phyloP scores from a whole-genome alignment of 2,113 vertebrate genomes.

The Meriones unguiculatus region DNA sequence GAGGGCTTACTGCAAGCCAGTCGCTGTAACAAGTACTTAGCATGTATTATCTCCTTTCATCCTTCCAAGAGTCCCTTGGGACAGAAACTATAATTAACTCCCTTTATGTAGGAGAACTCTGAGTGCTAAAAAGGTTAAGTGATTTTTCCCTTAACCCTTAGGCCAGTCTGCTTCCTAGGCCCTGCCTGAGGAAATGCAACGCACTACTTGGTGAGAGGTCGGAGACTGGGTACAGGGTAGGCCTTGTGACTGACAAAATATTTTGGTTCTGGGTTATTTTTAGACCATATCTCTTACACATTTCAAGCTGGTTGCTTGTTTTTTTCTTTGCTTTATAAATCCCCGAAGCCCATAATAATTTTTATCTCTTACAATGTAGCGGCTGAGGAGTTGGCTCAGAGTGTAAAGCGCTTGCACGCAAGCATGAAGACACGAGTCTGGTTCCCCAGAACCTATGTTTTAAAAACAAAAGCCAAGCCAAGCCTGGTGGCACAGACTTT shows the following conservation, averaged over 20 bases:
- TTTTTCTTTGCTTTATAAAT: conserved; percentile 6
- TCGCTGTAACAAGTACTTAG: conserved; percentile 13
- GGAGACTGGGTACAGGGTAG: background rate
- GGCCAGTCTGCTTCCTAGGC: background rate
- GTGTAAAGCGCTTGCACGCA: background rate
- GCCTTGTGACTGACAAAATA: background rate
- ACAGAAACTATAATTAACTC: conserved; percentile 29
- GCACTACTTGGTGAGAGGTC: background rate
- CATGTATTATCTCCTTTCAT: conserved; percentile 9
- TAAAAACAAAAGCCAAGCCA: background rate
- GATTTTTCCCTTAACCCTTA: conserved; percentile 12
- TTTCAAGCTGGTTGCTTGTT: background rate
- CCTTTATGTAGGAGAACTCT: conserved; percentile 30
- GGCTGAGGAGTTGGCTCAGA: too few relatives aligned
- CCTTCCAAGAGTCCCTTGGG: conserved; percentile 7
- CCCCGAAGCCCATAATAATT: background rate
- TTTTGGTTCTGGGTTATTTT: background rate
- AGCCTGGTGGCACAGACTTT: background rate
- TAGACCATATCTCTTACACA: background rate
- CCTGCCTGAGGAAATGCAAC: background rate
- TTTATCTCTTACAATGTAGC: background rate
- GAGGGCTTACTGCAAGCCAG: background rate
- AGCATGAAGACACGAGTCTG: background rate
- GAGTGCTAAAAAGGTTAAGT: conserved; percentile 18
- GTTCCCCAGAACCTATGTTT: background rate